Base-by-base conservation (phyloP, 2,113 vertebrate genomes). In the Eulemur rufifrons region DNA sequence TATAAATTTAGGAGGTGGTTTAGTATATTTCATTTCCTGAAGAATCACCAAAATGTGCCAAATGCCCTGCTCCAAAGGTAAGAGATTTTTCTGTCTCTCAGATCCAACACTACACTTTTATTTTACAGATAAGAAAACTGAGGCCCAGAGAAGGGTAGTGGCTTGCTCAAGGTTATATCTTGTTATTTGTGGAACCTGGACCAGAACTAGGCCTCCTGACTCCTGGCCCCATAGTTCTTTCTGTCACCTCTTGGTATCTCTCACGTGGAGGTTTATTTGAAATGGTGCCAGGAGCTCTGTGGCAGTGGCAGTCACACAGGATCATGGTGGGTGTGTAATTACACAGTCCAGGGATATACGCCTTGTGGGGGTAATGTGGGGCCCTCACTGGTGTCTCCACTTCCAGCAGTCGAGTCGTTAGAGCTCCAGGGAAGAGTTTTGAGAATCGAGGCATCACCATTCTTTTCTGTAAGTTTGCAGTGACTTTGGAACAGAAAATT, bases 141-240 rank as follows among this genome's bases (percentile, higher is more conserved):
- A 59, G 32, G 21, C 20, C 64, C 59, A 84, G 61, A 82, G 69
- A 42, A 91, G 73, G 61, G 1, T 68, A 37, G 10, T 95, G 59
- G 66, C 61, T 91, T 91, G 63, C 63, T 92, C 50, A 94, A 64
- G 73, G 73, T 92, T 74, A 68, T 81, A 85, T 32, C 78, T 92
- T 95, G 54, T 94, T 63, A 37, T 92, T 84, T 93, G 68, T 95
- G 82, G 86, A 90, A 84, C 56, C 89, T 91, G 77, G 45, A 81
- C 18, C 25, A 88, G 74, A 93, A 45, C 59, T 69, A 87, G 50
- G 18, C 77, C 82, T 97, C 71, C 80, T 87, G 92, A 82, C 66
- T 92, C 39, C 56, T 66, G 17, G 64, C 39, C 52, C 52, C 23
- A 21, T 59, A 94, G 52, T 84, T 95, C 59, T 84, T 95, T 95